These are phyloP conservation scores for Heliconius aoede DNA, from an alignment of 2,888 invertebrate species.

Conservation along the genomic window DNA sequence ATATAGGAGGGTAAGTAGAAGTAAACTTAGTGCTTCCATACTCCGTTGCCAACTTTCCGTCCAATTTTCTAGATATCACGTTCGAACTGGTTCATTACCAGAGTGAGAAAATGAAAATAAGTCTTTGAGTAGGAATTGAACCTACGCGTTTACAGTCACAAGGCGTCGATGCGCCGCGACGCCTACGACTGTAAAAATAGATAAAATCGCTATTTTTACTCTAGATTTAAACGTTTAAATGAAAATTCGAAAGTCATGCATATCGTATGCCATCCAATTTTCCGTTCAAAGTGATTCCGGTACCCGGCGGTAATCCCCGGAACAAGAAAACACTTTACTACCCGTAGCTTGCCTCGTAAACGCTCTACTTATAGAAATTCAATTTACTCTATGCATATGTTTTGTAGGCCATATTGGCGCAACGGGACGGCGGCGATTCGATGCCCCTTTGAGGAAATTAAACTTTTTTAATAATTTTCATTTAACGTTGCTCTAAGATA, in stretches of 20 bases:
- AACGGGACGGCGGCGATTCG: not conserved
- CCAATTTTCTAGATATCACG: too few relatives aligned
- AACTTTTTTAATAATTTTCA: not conserved
- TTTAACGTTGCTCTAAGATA: not conserved
- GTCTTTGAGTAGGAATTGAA: not conserved
- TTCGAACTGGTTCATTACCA: too few relatives aligned
- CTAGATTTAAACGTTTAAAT: constrained; percentile 11
- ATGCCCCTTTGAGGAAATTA: not conserved
- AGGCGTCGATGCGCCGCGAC: not conserved
- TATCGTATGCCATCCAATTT: constrained; percentile 1
- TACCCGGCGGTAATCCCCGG: constrained; percentile 21
- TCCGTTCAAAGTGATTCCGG: constrained; percentile 25
- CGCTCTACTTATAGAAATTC: constrained; percentile 14
- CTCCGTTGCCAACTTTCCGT: not conserved
- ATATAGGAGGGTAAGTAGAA: not conserved
- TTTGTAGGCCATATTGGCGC: not conserved
- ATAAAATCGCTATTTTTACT: not conserved
- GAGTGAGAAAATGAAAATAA: too few relatives aligned
- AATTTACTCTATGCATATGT: constrained; percentile 13
- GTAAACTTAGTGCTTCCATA: not conserved
- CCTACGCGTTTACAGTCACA: not conserved
- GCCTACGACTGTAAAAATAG: not conserved
- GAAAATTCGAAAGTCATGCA: constrained; percentile 22
- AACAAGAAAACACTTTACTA: constrained; percentile 26
- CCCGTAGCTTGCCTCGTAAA: constrained; percentile 21